A percentile compares a stretch with the other conserved stretches of the same genome.
Evolutionary conservation across 2,797 vertebrate genomes (phyloP).

Genomic region (Neopelma chrysocephalum): DNA sequence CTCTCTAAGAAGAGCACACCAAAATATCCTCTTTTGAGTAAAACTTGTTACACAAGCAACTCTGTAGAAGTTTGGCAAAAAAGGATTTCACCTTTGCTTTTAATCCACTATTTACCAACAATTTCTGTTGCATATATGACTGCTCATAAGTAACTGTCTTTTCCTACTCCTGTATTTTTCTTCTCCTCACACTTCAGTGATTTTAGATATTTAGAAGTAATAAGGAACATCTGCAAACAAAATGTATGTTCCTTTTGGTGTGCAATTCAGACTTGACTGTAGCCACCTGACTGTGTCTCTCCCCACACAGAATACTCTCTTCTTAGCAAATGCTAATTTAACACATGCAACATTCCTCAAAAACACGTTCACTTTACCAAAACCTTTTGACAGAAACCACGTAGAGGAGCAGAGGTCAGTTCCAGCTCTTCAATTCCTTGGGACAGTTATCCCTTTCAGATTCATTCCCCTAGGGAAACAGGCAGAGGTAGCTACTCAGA

Average conservation of each 20-base stretch:
- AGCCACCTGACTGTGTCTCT: not conserved
- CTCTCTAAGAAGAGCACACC: not conserved
- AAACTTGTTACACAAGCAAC: not conserved
- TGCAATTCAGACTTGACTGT: not conserved
- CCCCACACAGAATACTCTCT: not conserved
- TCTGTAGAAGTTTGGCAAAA: not conserved
- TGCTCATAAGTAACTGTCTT: not conserved
- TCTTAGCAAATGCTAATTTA: not conserved
- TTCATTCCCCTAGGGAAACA: not conserved
- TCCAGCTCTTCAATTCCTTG: not conserved
- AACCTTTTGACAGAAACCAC: not conserved
- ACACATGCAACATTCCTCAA: not conserved
- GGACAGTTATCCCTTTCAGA: not conserved
- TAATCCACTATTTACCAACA: not conserved
- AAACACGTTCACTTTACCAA: not conserved
- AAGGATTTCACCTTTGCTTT: not conserved
- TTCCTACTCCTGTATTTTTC: not conserved
- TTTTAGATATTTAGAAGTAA: not conserved
- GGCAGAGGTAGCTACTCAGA: not conserved
- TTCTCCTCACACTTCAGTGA: not conserved
- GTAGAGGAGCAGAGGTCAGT: not conserved
- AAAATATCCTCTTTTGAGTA: not conserved
- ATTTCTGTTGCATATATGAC: not conserved
- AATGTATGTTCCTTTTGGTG: not conserved
- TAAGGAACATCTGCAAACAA: not conserved